Evolutionary conservation across 2,113 vertebrate genomes (phyloP).

Genomic region (Onychostruthus taczanowskii): DNA sequence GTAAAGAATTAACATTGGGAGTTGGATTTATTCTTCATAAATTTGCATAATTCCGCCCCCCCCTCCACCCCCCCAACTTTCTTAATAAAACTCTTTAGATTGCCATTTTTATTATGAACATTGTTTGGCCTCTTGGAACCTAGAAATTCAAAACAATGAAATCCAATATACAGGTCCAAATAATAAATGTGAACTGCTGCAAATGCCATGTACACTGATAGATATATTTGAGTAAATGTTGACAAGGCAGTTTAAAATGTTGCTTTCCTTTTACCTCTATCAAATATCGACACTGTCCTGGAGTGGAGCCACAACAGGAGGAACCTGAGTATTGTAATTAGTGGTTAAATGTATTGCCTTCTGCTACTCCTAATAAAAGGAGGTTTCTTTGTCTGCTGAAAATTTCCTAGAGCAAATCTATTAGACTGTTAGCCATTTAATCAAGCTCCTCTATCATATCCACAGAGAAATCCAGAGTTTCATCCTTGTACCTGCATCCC

Average conservation of each 20-base stretch:
- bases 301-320: not conserved
- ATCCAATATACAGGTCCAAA: not conserved
- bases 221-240: not conserved
- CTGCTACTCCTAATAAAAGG: not conserved
- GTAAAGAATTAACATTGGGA: not conserved
- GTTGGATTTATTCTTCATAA: not conserved
- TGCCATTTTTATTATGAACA: fast-evolving
- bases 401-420: not conserved
- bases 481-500: not conserved
- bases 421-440: not conserved
- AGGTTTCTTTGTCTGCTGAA: not conserved
- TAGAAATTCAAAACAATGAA: not conserved
- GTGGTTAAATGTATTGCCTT: not conserved
- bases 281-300: not conserved
- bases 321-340: not conserved
- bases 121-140: not conserved
- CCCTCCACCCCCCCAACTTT: not conserved
- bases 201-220: not conserved
- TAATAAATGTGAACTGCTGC: not conserved
- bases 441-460: not conserved
- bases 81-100: not conserved
- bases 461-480: not conserved
- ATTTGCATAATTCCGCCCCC: not conserved
- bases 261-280: not conserved
- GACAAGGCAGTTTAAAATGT: not conserved